Base-by-base conservation (phyloP, 1,140 invertebrate species). In the Sweltsa coloradensis region DNA sequence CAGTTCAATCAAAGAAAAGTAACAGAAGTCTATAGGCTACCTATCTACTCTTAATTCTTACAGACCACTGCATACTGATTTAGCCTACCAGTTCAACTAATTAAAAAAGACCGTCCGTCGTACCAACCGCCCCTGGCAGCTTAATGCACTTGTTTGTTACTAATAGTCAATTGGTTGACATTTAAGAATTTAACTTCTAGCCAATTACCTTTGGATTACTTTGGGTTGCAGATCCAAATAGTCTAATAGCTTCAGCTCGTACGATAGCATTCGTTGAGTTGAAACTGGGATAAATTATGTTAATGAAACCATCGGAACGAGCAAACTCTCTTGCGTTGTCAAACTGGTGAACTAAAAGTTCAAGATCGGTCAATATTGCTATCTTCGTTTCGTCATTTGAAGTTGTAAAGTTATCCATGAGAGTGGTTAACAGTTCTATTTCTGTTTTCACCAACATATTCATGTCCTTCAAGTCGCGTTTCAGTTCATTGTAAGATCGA, bases 201-300 rank as follows among this genome's bases (percentile, higher is more conserved):
- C n/a, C n/a, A n/a, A n/a, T n/a, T n/a, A n/a, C n/a, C 58, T 75
- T 74, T 18, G 75, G 74, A 69, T 89, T 89, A 53, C 83, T 87
- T 58, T 78, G 79, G 39, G 71, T 67, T 4, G 83, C 72, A 9
- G 81, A 70, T 11, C 83, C 82, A 19, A 88, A 55, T 3, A 84
- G 62, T 36, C 72, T 68, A 37, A 81, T 65, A 5, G 77, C 72
- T 52, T 75, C 71, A 2, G 69, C 60, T 44, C 75, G 70, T 6
- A 85, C 59, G 36, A 70, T 59, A 7, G 60, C 58, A 52, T 74
- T 69, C 0, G 76, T 77, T 26, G 71, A 69, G 62, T 88, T 87
- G 3, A 89, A 61, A 53, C 75, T 73, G 13, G 75, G 76, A 14
- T 79, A 66, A 27, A 88, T 60, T 5, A 83, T 67, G n/a, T n/a